phyloP scores from a whole-genome alignment of 2,113 vertebrate species.

The Mohoua ochrocephala region DNA sequence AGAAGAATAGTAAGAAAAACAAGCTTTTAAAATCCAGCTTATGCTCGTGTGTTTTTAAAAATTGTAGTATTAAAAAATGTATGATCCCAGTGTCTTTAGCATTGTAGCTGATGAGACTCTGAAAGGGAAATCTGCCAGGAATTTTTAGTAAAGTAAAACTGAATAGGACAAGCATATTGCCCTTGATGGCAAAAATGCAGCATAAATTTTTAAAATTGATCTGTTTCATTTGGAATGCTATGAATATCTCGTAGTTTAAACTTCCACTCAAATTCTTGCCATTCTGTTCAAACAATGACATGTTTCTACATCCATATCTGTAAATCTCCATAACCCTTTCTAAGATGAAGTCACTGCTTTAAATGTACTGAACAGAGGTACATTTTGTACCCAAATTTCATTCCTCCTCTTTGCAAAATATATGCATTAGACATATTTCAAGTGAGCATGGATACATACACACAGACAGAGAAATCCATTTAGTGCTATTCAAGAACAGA shows the following conservation, averaged over 20 bases:
- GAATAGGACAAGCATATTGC: not conserved
- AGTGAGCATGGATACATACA: not conserved
- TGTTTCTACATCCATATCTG: not conserved
- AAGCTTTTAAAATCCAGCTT: not conserved
- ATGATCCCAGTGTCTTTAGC: not conserved
- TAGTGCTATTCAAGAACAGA: not conserved
- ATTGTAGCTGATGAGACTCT: not conserved
- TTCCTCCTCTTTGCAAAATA: not conserved
- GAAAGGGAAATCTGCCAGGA: not conserved
- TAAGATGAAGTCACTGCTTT: not conserved
- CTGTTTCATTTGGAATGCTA: not conserved
- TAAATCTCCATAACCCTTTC: not conserved
- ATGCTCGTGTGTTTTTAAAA: not conserved
- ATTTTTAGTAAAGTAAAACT: not conserved
- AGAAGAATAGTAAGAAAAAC: not conserved
- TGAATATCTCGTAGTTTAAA: not conserved
- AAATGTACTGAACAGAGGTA: not conserved
- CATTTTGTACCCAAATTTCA: not conserved
- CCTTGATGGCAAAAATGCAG: not conserved
- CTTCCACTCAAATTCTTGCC: not conserved
- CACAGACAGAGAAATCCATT: not conserved
- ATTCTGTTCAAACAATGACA: not conserved
- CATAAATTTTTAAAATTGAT: not conserved
- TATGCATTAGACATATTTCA: not conserved
- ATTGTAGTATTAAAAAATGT: not conserved